Percentiles rank a stretch among this genome's conserved stretches.
Evolutionary conservation across 2,888 invertebrate genomes (phyloP).

Genomic region (Stenurella melanura): DNA sequence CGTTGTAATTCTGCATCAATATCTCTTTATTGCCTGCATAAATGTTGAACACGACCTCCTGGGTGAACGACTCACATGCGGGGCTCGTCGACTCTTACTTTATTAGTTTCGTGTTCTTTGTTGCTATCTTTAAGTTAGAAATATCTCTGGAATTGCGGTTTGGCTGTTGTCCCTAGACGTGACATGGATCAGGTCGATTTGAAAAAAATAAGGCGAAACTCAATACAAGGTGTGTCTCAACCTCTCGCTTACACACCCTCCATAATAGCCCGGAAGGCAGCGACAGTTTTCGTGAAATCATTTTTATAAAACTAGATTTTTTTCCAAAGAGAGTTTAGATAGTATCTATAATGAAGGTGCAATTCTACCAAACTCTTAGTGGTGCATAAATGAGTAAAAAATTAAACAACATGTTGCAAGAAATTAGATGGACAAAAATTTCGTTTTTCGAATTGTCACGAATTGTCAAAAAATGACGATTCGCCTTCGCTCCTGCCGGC

Average conservation of each 20-base stretch:
- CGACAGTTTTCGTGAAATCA: too few relatives aligned
- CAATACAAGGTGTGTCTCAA: background rate
- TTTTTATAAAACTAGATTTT: too few relatives aligned
- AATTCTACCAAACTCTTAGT: too few relatives aligned
- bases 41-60: slow-evolving; percentile 44
- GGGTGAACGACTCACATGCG: slow-evolving; percentile 5
- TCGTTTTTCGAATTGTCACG: too few relatives aligned
- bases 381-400: too few relatives aligned
- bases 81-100: slow-evolving; percentile 18
- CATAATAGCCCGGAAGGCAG: background rate
- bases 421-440: too few relatives aligned
- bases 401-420: too few relatives aligned
- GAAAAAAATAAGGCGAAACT: background rate
- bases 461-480: too few relatives aligned
- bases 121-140: slow-evolving; percentile 15
- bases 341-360: too few relatives aligned
- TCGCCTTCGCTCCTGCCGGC: too few relatives aligned
- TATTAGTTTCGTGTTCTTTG: slow-evolving; percentile 38
- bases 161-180: slow-evolving; percentile 22
- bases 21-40: slow-evolving; percentile 49
- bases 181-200: slow-evolving; percentile 9
- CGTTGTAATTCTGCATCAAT: slow-evolving; percentile 49
- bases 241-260: too few relatives aligned
- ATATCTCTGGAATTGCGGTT: slow-evolving; percentile 18
- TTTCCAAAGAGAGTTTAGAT: too few relatives aligned